phyloP scores from a whole-genome alignment of 92 coral and sea anemone species.

The Hydrozoanthus gracilis region DNA sequence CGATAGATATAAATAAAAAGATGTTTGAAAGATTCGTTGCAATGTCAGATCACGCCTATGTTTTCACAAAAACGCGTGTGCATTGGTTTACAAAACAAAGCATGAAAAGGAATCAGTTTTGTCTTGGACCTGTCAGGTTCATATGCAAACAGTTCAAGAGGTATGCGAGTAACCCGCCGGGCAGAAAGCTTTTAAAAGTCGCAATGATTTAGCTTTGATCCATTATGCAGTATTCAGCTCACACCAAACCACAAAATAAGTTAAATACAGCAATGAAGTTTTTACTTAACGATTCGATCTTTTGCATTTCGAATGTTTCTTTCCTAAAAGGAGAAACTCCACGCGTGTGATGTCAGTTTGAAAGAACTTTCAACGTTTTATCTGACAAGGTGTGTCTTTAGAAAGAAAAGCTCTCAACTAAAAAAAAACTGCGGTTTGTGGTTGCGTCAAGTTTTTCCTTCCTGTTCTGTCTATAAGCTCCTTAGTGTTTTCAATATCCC shows the following conservation, averaged over 20 bases:
- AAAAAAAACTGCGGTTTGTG: not conserved
- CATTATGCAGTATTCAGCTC: not conserved
- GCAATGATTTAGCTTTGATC: not conserved
- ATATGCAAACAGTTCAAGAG: no score
- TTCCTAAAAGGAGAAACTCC: no score
- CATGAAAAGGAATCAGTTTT: no score
- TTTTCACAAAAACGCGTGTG: no score
- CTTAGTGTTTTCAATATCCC: not conserved
- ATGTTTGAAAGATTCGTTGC: not conserved
- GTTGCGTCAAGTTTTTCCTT: slow-evolving; percentile 1
- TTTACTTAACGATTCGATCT: not conserved
- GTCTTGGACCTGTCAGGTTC: no score
- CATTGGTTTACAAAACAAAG: no score
- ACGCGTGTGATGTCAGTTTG: not conserved
- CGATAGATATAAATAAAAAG: not conserved
- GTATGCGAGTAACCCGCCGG: not conserved
- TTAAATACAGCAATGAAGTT: not conserved
- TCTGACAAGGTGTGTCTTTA: not conserved
- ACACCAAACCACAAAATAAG: not conserved
- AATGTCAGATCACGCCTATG: not conserved
- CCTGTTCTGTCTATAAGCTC: not conserved
- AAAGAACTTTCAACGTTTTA: not conserved
- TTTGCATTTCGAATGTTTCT: no score
- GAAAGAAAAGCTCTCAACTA: slow-evolving; percentile 3
- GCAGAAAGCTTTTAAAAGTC: not conserved